phyloP scores from a whole-genome alignment of 2,113 vertebrate species.

The Gymnocephalus cernua region DNA sequence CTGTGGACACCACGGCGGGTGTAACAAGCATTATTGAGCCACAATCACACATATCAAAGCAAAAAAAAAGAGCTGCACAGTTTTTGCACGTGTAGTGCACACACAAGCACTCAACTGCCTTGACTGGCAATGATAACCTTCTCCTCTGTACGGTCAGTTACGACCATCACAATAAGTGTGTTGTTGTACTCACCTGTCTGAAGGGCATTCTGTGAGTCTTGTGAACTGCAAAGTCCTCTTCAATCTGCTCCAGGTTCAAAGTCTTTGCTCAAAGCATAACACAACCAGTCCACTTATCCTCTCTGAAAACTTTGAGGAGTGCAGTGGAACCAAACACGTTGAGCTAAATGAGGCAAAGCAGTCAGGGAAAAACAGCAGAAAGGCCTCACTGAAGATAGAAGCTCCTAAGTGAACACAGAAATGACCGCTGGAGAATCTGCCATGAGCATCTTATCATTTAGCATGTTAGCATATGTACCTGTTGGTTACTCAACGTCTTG shows the following conservation, averaged over 20 bases:
- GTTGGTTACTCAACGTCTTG: too few species aligned
- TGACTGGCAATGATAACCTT: background rate
- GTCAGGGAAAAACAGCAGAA: background rate
- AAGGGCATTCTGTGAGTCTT: background rate
- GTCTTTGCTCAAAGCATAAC: background rate
- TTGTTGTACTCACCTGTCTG: background rate
- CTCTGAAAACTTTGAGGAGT: too few species aligned
- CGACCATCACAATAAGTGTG: background rate
- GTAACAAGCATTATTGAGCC: background rate
- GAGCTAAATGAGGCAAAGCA: background rate
- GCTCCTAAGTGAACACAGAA: too few species aligned
- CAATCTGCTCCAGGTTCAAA: background rate
- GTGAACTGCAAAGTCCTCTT: background rate
- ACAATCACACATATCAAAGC: background rate
- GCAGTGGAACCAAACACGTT: background rate
- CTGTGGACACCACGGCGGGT: background rate
- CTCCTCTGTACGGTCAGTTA: background rate
- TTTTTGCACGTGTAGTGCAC: background rate
- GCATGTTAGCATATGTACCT: too few species aligned
- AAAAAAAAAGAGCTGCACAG: background rate
- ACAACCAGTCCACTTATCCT: background rate
- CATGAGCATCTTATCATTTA: too few species aligned
- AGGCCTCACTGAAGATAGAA: background rate
- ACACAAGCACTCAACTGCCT: background rate
- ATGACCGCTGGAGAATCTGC: too few species aligned